Percentiles rank a stretch among this genome's conserved stretches.
Conservation (phyloP, 2,797 vertebrate genomes). For the Esox masquinongy region DNA sequence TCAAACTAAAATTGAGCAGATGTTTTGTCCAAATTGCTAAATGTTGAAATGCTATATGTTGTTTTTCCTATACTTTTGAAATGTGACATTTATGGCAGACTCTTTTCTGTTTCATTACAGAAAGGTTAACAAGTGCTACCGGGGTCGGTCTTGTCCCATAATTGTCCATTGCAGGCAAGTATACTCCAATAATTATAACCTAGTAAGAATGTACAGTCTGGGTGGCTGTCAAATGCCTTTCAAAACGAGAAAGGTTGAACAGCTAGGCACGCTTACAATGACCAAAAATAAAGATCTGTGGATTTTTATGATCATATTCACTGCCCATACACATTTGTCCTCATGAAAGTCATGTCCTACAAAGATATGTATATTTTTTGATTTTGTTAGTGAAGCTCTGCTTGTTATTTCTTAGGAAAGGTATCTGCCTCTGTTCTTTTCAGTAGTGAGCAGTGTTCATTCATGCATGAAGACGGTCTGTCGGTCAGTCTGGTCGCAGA, state of each 20-base stretch:
- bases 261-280: background rate
- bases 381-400: slow-evolving; percentile 57
- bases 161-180: slow-evolving; percentile 99
- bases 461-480: slow-evolving; percentile 61
- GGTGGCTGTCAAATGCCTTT: slow-evolving; percentile 34
- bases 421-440: slow-evolving; percentile 49
- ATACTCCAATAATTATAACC: slow-evolving; percentile 33
- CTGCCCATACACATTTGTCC: slow-evolving; percentile 40
- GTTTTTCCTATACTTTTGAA: background rate
- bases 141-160: slow-evolving; percentile 95
- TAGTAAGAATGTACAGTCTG: slow-evolving; percentile 41
- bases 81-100: slow-evolving; percentile 41
- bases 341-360: slow-evolving; percentile 51
- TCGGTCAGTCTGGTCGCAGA: slow-evolving; percentile 13
- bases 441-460: slow-evolving; percentile 65
- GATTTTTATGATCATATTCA: slow-evolving; percentile 35
- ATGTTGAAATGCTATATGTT: slow-evolving; percentile 2
- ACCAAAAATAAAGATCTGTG: background rate
- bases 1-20: background rate
- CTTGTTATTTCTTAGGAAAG: slow-evolving; percentile 16
- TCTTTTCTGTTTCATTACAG: slow-evolving; percentile 80
- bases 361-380: slow-evolving; percentile 54
- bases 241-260: background rate
- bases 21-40: background rate
- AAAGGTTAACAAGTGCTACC: slow-evolving; percentile 99